Base-by-base conservation (phyloP, 2,113 vertebrate genomes). In the Catharus bicknelli region DNA sequence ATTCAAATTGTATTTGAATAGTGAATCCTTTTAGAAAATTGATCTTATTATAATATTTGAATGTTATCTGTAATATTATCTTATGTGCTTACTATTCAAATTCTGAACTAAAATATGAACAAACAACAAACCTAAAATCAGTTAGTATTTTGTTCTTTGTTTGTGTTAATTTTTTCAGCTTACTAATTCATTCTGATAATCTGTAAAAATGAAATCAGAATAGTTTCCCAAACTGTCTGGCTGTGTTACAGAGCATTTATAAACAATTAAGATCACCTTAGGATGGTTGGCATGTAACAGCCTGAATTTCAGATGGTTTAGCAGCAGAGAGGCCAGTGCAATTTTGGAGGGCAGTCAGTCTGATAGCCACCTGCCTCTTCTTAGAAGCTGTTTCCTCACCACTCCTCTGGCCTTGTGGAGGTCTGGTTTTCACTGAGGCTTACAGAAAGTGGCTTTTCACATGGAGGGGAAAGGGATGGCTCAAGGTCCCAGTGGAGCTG, bases 81-180 rank as follows among this genome's bases (percentile, higher is more conserved):
- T 55, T 63, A 2, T 47, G 18, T 62, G 16, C 16, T 74, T 77
- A 8, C 50, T 19, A 40, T 69, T 80, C 15, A 59, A 86, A 83
- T 79, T 10, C 42, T 69, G 50, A 90, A 85, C 68, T 68, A 48
- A 92, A 92, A 83, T 42, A 36, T 42, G 26, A 83, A 43, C 45
- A 47, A 58, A 23, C 5, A 63, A 22, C 20, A 48, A n/a, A 38
- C n/a, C 1, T 10, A 40, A 87, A 86, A 70, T 38, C 13, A 8
- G 36, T 51, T 13, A 23, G 8, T 57, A 13, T 66, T 92, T 63
- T 86, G 1, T 63, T 63, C 18, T 63, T 76, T 25, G 5, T 36
- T 40, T 76, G 3, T 72, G 30, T 74, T 69, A 34, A 14, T 25
- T n/a, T 68, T 68, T 93, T 87, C 6, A 0, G 9, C 11, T 26